A percentile compares a stretch with the other conserved stretches of the same genome.
These are phyloP conservation scores for Catostomus latipinnis DNA, from an alignment of 2,797 vertebrate species.

Conservation along the genomic window DNA sequence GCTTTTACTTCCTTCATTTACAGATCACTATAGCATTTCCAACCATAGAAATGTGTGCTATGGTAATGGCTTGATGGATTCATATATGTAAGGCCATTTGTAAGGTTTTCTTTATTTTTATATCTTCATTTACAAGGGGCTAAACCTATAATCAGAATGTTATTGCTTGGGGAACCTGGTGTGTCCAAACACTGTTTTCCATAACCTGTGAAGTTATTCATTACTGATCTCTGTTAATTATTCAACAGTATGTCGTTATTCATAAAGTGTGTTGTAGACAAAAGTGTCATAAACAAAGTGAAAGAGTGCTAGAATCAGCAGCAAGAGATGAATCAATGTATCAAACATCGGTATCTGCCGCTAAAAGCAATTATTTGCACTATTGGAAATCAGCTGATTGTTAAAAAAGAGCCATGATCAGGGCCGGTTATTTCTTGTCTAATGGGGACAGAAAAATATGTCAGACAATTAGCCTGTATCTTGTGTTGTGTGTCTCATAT, in stretches of 20 bases:
- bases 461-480: too few relatives aligned
- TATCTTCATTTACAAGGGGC: conserved; percentile 28
- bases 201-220: conserved; percentile 13
- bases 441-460: too few relatives aligned
- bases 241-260: background rate
- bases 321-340: too few relatives aligned
- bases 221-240: conserved; percentile 4
- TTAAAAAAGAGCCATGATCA: too few relatives aligned
- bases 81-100: background rate
- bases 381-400: too few relatives aligned
- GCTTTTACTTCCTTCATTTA: conserved; percentile 31
- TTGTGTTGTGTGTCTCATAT: too few relatives aligned
- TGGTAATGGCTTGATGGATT: conserved; percentile 8
- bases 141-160: conserved; percentile 29
- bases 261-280: background rate
- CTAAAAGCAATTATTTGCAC: too few relatives aligned
- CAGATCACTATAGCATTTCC: conserved; percentile 43
- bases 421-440: too few relatives aligned
- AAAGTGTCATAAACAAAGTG: background rate
- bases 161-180: background rate
- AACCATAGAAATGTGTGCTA: conserved; percentile 24
- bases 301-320: too few relatives aligned
- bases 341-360: too few relatives aligned
- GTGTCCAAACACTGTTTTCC: background rate
- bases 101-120: conserved; percentile 4